Evolutionary conservation across 2,797 vertebrate species (phyloP).

Genomic region (Myoxocephalus aenaeus): DNA sequence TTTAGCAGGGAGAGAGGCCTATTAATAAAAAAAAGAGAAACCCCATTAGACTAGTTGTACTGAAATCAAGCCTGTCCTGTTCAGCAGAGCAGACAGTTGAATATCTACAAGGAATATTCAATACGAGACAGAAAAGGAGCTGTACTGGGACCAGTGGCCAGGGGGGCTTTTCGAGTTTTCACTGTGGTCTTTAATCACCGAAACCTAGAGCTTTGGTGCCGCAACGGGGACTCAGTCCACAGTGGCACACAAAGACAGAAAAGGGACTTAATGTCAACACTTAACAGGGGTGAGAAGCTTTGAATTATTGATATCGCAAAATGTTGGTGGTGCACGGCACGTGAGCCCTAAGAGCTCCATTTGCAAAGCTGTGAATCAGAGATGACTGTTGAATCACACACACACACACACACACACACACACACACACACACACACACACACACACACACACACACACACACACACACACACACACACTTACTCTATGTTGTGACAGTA

Average conservation of each 20-base stretch:
- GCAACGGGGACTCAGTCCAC: slow-evolving; percentile 24
- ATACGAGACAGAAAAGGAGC: slow-evolving; percentile 23
- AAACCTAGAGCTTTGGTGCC: slow-evolving; percentile 25
- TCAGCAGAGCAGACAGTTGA: slow-evolving; percentile 34
- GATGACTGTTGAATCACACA: slow-evolving; percentile 46
- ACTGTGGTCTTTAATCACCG: slow-evolving; percentile 61
- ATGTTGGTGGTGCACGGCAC: slow-evolving; percentile 11
- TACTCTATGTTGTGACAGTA: slow-evolving; percentile 6
- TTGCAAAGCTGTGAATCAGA: slow-evolving; percentile 48
- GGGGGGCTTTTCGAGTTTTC: slow-evolving; percentile 36
- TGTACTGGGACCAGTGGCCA: slow-evolving; percentile 40
- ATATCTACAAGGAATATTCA: slow-evolving; percentile 50
- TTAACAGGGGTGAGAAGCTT: slow-evolving; percentile 28
- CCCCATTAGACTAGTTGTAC: slow-evolving; percentile 32
- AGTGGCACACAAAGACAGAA: slow-evolving; percentile 36
- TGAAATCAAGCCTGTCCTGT: slow-evolving; percentile 49
- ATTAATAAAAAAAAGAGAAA: slow-evolving; percentile 35
- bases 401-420: slow-evolving; percentile 26
- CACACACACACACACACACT: slow-evolving; percentile 5
- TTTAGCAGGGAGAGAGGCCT: slow-evolving; percentile 14
- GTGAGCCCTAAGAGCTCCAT: slow-evolving; percentile 17
- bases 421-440: slow-evolving; percentile 8
- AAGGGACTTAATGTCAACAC: slow-evolving; percentile 53
- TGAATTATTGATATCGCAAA: slow-evolving; percentile 61
- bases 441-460: slow-evolving; percentile 1